A percentile compares a stretch with the other conserved stretches of the same genome.
Conservation (phyloP, 2,888 invertebrate species). For the Lordiphosa andalusiaca region DNA sequence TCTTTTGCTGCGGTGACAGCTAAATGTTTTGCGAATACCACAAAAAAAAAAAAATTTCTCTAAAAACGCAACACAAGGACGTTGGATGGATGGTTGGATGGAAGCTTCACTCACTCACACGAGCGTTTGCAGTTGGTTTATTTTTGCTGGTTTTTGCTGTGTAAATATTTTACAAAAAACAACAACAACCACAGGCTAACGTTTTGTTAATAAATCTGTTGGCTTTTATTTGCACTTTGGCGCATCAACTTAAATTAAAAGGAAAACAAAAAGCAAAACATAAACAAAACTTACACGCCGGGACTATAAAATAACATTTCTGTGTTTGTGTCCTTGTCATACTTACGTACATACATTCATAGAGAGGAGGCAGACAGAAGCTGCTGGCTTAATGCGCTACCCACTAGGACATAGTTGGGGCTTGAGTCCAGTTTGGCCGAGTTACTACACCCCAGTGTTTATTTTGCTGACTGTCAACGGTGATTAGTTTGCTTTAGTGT, state of each 20-base stretch:
- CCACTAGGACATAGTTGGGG: constrained; percentile 27
- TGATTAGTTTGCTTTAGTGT: constrained; percentile 66
- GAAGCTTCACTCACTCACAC: not conserved
- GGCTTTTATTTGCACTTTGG: constrained; percentile 62
- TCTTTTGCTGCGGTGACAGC: constrained; percentile 9
- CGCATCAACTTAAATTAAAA: constrained; percentile 70
- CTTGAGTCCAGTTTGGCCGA: constrained; percentile 38
- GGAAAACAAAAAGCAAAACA: constrained; percentile 37
- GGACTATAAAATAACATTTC: constrained; percentile 48
- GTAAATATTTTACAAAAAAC: constrained; percentile 52
- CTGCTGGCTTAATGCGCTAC: constrained; percentile 41
- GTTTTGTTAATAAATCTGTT: constrained; percentile 64
- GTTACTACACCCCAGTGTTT: constrained; percentile 6
- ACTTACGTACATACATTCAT: too few species aligned
- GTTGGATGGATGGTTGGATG: constrained; percentile 3
- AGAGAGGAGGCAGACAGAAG: too few species aligned
- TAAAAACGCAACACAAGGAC: not conserved
- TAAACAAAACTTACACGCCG: constrained; percentile 33
- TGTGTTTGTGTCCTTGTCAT: constrained; percentile 12
- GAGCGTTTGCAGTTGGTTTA: constrained; percentile 19
- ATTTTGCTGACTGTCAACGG: constrained; percentile 58
- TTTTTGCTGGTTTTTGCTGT: constrained; percentile 22
- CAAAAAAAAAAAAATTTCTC: constrained; percentile 9
- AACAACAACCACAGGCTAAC: constrained; percentile 12
- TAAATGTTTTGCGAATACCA: not conserved